Base-by-base conservation (phyloP, 2,797 vertebrate species). In the Chiloscyllium punctatum region DNA sequence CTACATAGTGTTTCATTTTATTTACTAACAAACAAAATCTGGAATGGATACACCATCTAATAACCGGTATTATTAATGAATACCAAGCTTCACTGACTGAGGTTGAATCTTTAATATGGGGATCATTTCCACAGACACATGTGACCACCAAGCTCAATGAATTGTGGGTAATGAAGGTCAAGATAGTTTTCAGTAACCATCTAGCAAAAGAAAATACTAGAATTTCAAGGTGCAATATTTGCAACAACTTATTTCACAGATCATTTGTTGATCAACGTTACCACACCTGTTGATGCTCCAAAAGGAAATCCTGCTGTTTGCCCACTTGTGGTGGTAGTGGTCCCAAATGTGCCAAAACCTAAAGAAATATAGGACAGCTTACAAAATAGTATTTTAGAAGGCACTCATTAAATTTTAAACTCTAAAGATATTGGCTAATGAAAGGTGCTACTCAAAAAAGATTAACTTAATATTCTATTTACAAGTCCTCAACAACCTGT, bases 291-390 rank as follows among this genome's bases (percentile, higher is more conserved):
- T 71, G 97, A 97, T 95, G 98, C 96, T 96, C 98, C 98, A 96
- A 98, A 98, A 37, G 98, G 97, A 96, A 98, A 98, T 96, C 98
- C 98, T 51, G 98, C 97, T 95, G 98, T 97, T 95, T 97, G 97
- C 37, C 62, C 95, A 95, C 23, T 90, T 62, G 97, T 96, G 95
- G 98, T 97, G 53, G 98, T 97, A 48, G 97, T 95, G 30, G 97
- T 97, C 95, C 98, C 98, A 96, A 98, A 98, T 68, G 98, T 97
- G 95, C 97, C 97, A 48, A 98, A 97, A 97, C 97, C 98, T 98
- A 94, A 87, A 68, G 51, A 87, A 37, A 95, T 66, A 95, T 16
- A 74, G 23, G 37, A 74, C 3, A 95, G 25, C 37, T 48, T 4
- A 33, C 30, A n/a, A 57, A 84, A 57, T 95, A 15, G 51, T 53